phyloP scores from a whole-genome alignment of 2,113 vertebrate species.

The Nerophis lumbriciformis region DNA sequence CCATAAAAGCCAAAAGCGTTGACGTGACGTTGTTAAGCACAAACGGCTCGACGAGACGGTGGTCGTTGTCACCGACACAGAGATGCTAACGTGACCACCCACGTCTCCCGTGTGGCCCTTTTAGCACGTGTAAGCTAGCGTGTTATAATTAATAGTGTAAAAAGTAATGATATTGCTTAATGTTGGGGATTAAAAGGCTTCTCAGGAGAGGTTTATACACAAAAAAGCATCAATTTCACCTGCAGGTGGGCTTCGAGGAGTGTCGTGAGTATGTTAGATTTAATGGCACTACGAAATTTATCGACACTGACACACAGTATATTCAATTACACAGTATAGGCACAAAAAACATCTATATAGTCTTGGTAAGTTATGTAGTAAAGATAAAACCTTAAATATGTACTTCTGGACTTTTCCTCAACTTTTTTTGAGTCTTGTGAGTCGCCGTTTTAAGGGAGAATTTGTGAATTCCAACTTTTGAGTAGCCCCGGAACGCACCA shows the following conservation, averaged over 20 bases:
- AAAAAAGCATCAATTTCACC: neutral
- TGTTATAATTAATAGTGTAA: neutral
- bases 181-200: neutral
- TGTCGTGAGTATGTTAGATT: conserved; percentile 1
- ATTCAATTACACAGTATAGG: neutral
- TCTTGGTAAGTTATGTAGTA: too few relatives aligned
- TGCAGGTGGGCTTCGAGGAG: neutral
- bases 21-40: too few relatives aligned
- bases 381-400: neutral
- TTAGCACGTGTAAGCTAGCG: neutral
- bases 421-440: too few relatives aligned
- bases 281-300: neutral
- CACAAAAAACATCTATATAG: neutral
- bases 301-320: neutral
- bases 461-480: too few relatives aligned
- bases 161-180: neutral
- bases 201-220: neutral
- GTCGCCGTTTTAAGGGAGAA: too few relatives aligned
- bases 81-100: conserved; percentile 1
- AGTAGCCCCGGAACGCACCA: too few relatives aligned
- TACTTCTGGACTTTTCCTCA: neutral
- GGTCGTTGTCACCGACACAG: conserved; percentile 1
- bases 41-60: neutral
- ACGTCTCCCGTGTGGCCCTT: neutral
- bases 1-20: too few relatives aligned